Conservation (phyloP, 2,797 vertebrate genomes). For the Tadarida brasiliensis region DNA sequence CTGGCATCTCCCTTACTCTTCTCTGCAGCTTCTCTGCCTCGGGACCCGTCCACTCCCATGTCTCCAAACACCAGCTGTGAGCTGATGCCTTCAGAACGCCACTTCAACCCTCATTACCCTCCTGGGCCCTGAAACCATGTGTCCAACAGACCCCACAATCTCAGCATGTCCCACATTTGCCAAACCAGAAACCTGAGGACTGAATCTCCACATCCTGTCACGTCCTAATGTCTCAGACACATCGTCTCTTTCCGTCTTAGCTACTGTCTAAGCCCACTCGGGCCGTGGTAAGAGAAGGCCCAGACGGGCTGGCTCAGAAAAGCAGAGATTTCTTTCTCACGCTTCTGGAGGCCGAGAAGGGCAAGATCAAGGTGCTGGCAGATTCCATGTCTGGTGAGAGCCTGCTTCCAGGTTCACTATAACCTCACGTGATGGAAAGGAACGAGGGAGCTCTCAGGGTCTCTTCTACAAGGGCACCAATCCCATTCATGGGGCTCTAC, state of each 20-base stretch:
- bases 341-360: background rate
- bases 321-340: background rate
- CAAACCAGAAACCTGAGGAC: background rate
- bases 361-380: background rate
- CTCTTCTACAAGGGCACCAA: background rate
- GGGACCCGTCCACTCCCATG: background rate
- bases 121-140: background rate
- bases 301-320: background rate
- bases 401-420: background rate
- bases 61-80: background rate
- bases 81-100: background rate
- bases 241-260: fast-evolving
- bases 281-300: background rate
- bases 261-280: background rate
- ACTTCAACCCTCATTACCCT: fast-evolving
- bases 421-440: background rate
- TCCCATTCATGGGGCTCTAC: background rate
- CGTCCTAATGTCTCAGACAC: background rate
- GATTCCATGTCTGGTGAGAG: background rate
- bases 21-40: background rate
- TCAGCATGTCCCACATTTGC: background rate
- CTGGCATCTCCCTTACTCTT: too few relatives aligned
- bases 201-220: too few relatives aligned
- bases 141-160: background rate
- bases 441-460: background rate